Evolutionary conservation across 2,888 invertebrate species (phyloP).

Genomic region (Lycophotia porphyrea): DNA sequence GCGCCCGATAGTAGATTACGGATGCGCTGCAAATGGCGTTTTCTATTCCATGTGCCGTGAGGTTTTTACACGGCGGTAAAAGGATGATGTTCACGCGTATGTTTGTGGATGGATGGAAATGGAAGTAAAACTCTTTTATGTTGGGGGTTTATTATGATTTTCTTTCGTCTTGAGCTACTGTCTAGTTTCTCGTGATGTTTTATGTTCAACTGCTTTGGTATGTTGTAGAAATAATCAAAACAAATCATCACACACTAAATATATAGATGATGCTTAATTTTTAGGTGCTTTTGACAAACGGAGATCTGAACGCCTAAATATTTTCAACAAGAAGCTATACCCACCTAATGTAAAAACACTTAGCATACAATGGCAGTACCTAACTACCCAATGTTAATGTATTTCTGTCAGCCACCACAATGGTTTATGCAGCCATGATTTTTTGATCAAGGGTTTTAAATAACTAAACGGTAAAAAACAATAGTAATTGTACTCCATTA

Average conservation of each 20-base stretch:
- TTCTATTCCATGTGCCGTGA: conserved; percentile 73
- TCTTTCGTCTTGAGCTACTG: neutral
- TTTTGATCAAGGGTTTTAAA: conserved; percentile 65
- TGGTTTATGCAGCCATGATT: conserved; percentile 51
- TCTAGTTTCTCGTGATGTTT: neutral
- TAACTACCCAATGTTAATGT: neutral
- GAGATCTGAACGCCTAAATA: neutral
- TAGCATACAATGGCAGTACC: neutral
- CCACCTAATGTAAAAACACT: conserved; percentile 13
- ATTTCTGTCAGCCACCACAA: conserved; percentile 17
- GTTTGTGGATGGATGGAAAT: conserved; percentile 48
- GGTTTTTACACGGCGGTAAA: conserved; percentile 61
- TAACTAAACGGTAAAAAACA: conserved; percentile 73
- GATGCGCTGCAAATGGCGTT: conserved; percentile 81
- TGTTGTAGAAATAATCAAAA: neutral
- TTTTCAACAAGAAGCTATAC: neutral
- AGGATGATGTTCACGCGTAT: conserved; percentile 48
- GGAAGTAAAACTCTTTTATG: conserved; percentile 39
- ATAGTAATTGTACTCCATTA: conserved; percentile 73
- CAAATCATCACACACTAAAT: neutral
- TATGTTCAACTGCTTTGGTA: neutral
- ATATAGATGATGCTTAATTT: neutral
- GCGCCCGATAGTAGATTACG: conserved; percentile 71
- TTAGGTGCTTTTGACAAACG: neutral
- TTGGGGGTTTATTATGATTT: conserved; percentile 22